Conservation (phyloP, 2,888 invertebrate genomes). For the Lamproptera curius region DNA sequence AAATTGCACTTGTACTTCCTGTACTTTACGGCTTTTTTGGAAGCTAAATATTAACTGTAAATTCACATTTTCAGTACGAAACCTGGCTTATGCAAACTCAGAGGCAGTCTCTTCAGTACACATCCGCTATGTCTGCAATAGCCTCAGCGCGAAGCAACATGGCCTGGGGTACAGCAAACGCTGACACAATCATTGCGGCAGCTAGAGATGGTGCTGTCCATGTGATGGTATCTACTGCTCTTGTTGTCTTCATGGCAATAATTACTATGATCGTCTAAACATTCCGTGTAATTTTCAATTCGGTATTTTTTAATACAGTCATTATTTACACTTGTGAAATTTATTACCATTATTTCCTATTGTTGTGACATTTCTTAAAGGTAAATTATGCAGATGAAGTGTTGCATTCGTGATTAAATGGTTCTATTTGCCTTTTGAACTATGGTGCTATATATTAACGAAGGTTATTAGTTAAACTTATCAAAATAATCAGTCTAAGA, state of each 20-base stretch:
- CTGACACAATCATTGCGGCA: conserved; percentile 46
- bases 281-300: not conserved
- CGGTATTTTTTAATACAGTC: not conserved
- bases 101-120: conserved; percentile 39
- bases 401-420: no score
- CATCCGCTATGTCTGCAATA: conserved; percentile 45
- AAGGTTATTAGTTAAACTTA: no score
- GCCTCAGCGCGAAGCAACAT: conserved; percentile 51
- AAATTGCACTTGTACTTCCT: no score
- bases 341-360: not conserved
- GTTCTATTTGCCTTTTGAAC: no score
- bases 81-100: conserved; percentile 50
- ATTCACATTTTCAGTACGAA: conserved; percentile 10
- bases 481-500: no score
- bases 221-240: conserved; percentile 34
- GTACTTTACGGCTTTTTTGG: no score
- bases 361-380: no score
- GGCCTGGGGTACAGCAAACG: conserved; percentile 55
- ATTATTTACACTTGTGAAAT: conserved; percentile 1
- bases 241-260: conserved; percentile 25
- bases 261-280: conserved; percentile 31
- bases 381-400: no score
- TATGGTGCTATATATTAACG: no score
- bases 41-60: no score
- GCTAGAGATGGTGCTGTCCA: conserved; percentile 41